Percentiles rank a stretch among this genome's conserved stretches.
phyloP scores from a whole-genome alignment of 1,140 invertebrate species.

The Acyrthosiphon pisum region DNA sequence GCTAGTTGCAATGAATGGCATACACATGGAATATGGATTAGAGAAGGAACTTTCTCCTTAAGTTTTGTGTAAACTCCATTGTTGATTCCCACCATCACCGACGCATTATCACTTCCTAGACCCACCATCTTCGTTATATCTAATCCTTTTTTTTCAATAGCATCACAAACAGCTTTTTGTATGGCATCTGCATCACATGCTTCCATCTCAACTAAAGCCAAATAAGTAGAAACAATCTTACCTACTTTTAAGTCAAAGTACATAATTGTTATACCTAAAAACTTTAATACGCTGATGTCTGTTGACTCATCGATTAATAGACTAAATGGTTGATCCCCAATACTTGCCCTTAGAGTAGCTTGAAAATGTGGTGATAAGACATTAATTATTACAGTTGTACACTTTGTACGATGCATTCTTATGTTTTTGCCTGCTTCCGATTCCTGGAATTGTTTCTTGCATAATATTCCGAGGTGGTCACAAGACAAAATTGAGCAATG shows the following conservation, averaged over 20 bases:
- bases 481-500: too few relatives aligned
- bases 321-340: too few relatives aligned
- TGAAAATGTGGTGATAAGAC: too few relatives aligned
- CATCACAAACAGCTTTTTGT: not conserved
- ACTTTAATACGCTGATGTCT: not conserved
- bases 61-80: constrained; percentile 31
- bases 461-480: too few relatives aligned
- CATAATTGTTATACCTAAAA: not conserved
- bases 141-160: not conserved
- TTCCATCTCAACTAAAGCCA: not conserved
- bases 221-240: constrained; percentile 20
- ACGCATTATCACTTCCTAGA: constrained; percentile 31
- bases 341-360: too few relatives aligned
- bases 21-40: not conserved
- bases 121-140: constrained; percentile 1
- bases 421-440: too few relatives aligned
- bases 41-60: not conserved
- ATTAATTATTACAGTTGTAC: too few relatives aligned
- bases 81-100: constrained; percentile 12
- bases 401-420: too few relatives aligned
- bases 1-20: constrained; percentile 26
- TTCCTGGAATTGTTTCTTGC: too few relatives aligned
- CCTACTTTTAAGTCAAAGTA: not conserved
- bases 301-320: too few relatives aligned
- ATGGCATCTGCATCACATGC: constrained; percentile 2